Evolutionary conservation across 2,888 invertebrate genomes (phyloP).

Genomic region (Drosophila tanythrix): DNA sequence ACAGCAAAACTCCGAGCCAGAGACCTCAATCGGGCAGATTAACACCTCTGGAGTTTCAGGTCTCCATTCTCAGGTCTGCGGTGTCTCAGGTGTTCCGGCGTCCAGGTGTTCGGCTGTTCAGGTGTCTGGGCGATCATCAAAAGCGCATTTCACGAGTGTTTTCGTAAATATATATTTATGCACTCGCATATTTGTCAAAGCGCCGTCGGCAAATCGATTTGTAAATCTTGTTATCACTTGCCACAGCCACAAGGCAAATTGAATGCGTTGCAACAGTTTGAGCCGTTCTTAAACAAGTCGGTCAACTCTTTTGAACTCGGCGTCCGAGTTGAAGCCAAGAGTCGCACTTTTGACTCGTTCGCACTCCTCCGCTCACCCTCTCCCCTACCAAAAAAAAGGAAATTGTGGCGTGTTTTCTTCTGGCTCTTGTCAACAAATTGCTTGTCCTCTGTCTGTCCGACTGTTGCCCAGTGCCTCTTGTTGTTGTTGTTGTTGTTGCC

Average conservation of each 20-base stretch:
- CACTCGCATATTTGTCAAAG: slow-evolving; percentile 65
- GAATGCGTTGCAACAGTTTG: slow-evolving; percentile 45
- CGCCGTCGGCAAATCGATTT: slow-evolving; percentile 80
- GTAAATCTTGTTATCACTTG: slow-evolving; percentile 81
- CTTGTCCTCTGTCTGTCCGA: slow-evolving; percentile 55
- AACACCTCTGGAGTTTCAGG: slow-evolving; percentile 57
- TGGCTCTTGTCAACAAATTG: slow-evolving; percentile 40
- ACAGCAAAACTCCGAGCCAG: not conserved
- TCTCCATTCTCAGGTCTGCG: slow-evolving; percentile 31
- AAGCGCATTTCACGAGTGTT: slow-evolving; percentile 33
- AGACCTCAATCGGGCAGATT: slow-evolving; percentile 49
- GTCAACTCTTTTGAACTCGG: slow-evolving; percentile 32
- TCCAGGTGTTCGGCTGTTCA: slow-evolving; percentile 32
- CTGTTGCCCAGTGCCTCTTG: slow-evolving; percentile 38
- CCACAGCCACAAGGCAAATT: slow-evolving; percentile 26
- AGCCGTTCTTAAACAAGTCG: slow-evolving; percentile 66
- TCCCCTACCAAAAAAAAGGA: slow-evolving; percentile 6
- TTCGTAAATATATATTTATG: slow-evolving; percentile 30
- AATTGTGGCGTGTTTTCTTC: slow-evolving; percentile 57
- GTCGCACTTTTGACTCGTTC: slow-evolving; percentile 70
- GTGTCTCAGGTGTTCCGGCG: slow-evolving; percentile 20
- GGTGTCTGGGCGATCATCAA: slow-evolving; percentile 34
- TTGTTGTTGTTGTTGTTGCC: slow-evolving; percentile 6
- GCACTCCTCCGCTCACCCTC: not conserved
- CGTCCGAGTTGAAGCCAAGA: slow-evolving; percentile 3